Conservation (phyloP, 2,113 vertebrate genomes). For the Platycercus adscitus region DNA sequence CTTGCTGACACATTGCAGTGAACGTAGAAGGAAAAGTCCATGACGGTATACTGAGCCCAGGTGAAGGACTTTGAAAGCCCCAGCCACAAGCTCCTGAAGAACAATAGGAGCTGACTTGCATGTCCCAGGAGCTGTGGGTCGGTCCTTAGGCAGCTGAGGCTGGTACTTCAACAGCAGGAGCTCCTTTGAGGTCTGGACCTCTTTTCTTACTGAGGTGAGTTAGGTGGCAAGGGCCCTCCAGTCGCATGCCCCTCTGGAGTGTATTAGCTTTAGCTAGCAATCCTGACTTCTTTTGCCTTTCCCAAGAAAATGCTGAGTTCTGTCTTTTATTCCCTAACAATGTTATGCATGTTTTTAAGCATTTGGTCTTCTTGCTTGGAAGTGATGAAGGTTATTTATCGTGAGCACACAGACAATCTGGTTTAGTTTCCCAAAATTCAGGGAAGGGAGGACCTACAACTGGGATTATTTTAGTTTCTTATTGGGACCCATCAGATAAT, state of each 20-base stretch:
- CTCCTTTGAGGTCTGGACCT: not conserved
- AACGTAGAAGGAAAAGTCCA: not conserved
- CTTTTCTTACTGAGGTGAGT: not conserved
- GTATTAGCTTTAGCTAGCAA: not conserved
- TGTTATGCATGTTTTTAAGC: not conserved
- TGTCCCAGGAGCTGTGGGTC: not conserved
- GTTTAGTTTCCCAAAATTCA: conserved; percentile 9
- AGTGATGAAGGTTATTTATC: conserved; percentile 17
- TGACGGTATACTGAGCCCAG: not conserved
- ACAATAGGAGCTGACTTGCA: not conserved
- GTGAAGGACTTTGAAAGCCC: not conserved
- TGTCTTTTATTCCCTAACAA: not conserved
- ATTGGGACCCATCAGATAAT: not conserved
- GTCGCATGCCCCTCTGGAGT: not conserved
- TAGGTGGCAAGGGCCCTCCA: not conserved
- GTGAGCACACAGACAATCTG: not conserved
- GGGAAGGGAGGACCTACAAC: not conserved
- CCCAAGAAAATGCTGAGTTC: not conserved
- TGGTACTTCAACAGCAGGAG: not conserved
- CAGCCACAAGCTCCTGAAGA: not conserved
- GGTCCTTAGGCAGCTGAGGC: not conserved
- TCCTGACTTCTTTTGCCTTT: not conserved
- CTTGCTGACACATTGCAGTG: not conserved
- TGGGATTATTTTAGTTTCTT: not conserved
- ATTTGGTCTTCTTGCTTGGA: not conserved